Base-by-base conservation (phyloP, 2,113 vertebrate species). In the Rynchops niger region DNA sequence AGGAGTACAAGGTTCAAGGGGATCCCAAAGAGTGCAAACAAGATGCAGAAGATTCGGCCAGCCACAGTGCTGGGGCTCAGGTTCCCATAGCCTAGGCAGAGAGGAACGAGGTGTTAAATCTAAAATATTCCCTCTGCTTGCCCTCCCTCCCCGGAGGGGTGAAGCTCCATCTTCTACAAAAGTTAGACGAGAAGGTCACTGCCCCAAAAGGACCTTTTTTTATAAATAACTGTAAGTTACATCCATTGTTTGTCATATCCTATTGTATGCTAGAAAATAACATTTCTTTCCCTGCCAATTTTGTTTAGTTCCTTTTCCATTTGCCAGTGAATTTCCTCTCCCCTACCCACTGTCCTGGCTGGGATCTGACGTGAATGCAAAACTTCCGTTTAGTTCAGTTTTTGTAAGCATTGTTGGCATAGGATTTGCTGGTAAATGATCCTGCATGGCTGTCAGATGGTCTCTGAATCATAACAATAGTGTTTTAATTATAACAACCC, bases 11-110 rank as follows among this genome's bases (percentile, higher is more conserved):
- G 82, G 93, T 99, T 99, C 76, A 99, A 97, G 0, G 99, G 99
- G 84, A 99, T 99, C 14, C 99, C 99, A 93, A 99, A 97, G 5
- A 99, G 95, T 2, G 99, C 99, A 65, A 99, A 99, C 92, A 99
- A 93, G 70, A 99, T 98, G 70, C 99, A 99, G 98, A 99, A 99
- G 93, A 99, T 98, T 91, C 98, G 98, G 32, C 98, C 99, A 8
- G 45, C 86, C 0, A 52, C 97, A 2, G 99, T 98, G 50, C 62
- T 97, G 79, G 98, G 99, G 83, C 98, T 98, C 53, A 99, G 98
- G 97, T 99, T 99, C 21, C 99, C 99, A 13, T 99, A 99, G 91
- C 99, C 99, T 99, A 97, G 32, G 50, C 27, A 29, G 15, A 62
- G 38, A 30, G 20, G 15, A 93, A 93, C 19, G 9, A 69, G 6